Evolutionary conservation across 2,113 vertebrate genomes (phyloP).

Genomic region (Fregata magnificens): DNA sequence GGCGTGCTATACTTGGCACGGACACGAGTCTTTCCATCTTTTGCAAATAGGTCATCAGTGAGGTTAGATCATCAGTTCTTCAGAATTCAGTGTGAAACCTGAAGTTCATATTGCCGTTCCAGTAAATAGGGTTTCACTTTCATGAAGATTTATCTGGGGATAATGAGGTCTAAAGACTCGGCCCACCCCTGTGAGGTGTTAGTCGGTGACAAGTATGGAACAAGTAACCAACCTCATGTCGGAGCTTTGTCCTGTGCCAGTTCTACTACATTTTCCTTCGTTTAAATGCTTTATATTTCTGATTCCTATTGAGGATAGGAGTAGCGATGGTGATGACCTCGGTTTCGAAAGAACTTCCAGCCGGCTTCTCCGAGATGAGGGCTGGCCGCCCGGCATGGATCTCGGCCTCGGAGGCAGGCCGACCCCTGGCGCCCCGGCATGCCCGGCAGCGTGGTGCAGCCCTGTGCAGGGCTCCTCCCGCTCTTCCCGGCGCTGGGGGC

Average conservation of each 20-base stretch:
- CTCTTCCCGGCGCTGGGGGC: fast-evolving
- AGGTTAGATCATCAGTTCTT: not conserved
- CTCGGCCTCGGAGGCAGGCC: not conserved
- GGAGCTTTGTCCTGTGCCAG: not conserved
- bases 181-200: not conserved
- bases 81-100: not conserved
- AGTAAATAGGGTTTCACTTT: not conserved
- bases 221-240: not conserved
- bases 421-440: fast-evolving
- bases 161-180: not conserved
- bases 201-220: not conserved
- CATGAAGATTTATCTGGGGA: not conserved
- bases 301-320: not conserved
- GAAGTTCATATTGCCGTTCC: not conserved
- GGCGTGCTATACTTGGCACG: not conserved
- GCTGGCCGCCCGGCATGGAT: not conserved
- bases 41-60: not conserved
- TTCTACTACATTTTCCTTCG: not conserved
- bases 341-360: not conserved
- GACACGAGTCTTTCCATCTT: not conserved
- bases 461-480: fast-evolving
- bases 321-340: not conserved
- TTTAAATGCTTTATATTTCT: not conserved
- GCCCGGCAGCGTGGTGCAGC: not conserved
- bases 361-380: fast-evolving